Base-by-base conservation (phyloP, 2,797 vertebrate genomes). In the Chromobotia macracanthus region DNA sequence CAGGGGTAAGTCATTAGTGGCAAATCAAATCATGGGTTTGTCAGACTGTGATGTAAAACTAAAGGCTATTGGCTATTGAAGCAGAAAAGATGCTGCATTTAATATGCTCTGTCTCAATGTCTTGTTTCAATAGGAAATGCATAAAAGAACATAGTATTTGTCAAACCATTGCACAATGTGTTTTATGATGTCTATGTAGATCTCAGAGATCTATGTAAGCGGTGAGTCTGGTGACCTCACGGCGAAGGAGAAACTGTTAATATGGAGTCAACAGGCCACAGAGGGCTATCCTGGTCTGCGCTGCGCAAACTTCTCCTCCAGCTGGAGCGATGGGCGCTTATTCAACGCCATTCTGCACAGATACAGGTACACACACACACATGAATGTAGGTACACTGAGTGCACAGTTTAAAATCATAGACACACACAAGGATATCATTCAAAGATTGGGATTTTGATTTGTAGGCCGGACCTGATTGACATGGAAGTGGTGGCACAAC, bases 121-220 rank as follows among this genome's bases (percentile, higher is more conserved):
- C 25, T 11, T 25, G 11, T 58, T 23, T 50, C 19, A 58, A 58
- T 2, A 18, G 60, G 28, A 61, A 28, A 61, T 13, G 6, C n/a
- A 21, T 23, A 23, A 23, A 23, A 23, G 51, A 56, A 56, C 7
- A 53, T n/a, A n/a, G 7, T 51, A 6, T 51, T 51, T 9, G 21
- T 11, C 21, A 60, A 60, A 31, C 13, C 58, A 28, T 25, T 58
- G 18, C 48, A 11, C 19, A 31, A 16, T 15, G 25, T 28, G 9
- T n/a, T 63, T 35, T 16, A 35, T 8, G 28, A 18, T 9, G 16
- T 35, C 60, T 35, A 0, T 65, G 77, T 83, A 99, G 97, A 99
- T 99, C 87, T 99, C 97, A 0, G 98, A 99, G 89, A 99, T 99
- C 89, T 98, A 99, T 81, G 97, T 99, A 90, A 96, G 97, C 0